Percentiles rank a stretch among this genome's conserved stretches.
Evolutionary conservation across 2,888 invertebrate genomes (phyloP).

Genomic region (Meteorus cinctellus): DNA sequence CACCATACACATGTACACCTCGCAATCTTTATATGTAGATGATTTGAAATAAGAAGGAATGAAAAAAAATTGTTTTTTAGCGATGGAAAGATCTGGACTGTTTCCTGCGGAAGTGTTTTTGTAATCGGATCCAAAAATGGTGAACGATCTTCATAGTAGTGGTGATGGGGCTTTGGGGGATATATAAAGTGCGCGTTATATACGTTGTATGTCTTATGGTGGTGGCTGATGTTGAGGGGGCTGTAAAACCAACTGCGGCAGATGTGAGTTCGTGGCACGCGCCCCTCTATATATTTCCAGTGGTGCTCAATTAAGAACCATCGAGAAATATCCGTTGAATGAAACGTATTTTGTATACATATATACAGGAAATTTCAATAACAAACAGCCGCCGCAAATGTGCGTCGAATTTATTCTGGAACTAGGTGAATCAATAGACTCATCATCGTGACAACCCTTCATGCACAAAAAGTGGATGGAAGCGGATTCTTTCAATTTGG

Average conservation of each 20-base stretch:
- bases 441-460: too few relatives aligned
- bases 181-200: conserved; percentile 20
- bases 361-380: not conserved
- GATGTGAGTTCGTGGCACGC: conserved; percentile 70
- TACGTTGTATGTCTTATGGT: conserved; percentile 49
- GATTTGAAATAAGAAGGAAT: conserved; percentile 30
- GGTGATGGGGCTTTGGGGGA: conserved; percentile 50
- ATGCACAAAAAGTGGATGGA: too few relatives aligned
- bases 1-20: not conserved
- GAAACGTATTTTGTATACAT: not conserved
- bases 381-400: not conserved
- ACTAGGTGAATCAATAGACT: too few relatives aligned
- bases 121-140: conserved; percentile 59
- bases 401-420: too few relatives aligned
- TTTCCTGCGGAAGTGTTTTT: conserved; percentile 72
- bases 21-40: not conserved
- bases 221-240: conserved; percentile 60
- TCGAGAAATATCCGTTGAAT: conserved; percentile 29
- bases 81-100: conserved; percentile 58
- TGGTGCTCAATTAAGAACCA: conserved; percentile 58
- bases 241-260: conserved; percentile 67
- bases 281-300: conserved; percentile 63
- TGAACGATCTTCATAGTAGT: conserved; percentile 27
- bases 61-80: not conserved
- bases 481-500: not conserved